Conservation (phyloP, 35 echinoderm and acorn worm genomes). For the Heliocidaris tuberculata region DNA sequence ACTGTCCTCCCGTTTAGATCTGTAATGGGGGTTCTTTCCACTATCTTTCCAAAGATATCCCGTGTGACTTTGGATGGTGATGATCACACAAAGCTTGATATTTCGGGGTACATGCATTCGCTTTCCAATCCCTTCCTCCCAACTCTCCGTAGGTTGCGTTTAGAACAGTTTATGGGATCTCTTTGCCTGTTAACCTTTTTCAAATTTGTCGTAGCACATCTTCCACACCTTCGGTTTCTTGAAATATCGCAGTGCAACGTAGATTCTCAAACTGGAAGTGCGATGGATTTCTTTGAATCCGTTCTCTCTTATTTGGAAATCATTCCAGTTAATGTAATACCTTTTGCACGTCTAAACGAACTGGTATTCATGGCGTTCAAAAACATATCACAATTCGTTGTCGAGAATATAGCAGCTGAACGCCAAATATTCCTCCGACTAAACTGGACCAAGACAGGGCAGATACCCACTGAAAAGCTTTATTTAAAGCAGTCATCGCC, state of each 20-base stretch:
- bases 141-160: neutral
- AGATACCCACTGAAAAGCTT: neutral
- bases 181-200: neutral
- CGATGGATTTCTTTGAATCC: neutral
- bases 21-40: neutral
- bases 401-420: neutral
- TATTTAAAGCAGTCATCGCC: neutral
- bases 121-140: neutral
- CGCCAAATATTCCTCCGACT: neutral
- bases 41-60: neutral
- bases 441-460: neutral
- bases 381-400: neutral
- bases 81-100: neutral
- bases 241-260: neutral
- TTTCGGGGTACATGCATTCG: neutral
- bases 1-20: neutral
- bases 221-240: neutral
- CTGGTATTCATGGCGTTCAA: neutral
- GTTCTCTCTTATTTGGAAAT: neutral
- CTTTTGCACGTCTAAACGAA: neutral
- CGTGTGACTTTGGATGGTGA: neutral
- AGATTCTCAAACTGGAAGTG: neutral
- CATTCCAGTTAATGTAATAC: neutral
- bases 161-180: neutral
- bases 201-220: neutral